Evolutionary conservation across 2,113 vertebrate genomes (phyloP).

Genomic region (Misgurnus mizolepis): DNA sequence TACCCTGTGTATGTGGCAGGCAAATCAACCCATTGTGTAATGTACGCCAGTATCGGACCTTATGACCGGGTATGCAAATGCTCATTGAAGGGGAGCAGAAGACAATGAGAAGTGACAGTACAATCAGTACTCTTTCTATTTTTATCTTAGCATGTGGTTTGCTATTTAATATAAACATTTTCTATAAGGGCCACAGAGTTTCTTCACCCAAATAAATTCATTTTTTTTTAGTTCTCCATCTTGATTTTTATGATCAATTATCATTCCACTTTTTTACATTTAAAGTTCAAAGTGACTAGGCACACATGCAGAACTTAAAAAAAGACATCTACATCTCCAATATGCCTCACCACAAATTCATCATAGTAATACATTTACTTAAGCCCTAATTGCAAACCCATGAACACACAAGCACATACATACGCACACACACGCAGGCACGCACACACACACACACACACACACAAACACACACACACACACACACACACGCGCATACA

Average conservation of each 20-base stretch:
- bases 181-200: too few relatives aligned
- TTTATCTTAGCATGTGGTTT: background rate
- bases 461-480: background rate
- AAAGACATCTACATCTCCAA: background rate
- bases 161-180: too few relatives aligned
- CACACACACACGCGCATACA: background rate
- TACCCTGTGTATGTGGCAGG: conserved; percentile 54
- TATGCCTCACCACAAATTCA: background rate
- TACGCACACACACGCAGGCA: background rate
- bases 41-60: conserved; percentile 47
- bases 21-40: conserved; percentile 65
- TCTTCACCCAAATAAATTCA: too few relatives aligned
- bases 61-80: conserved; percentile 72
- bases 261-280: too few relatives aligned
- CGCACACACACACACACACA: background rate
- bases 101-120: conserved; percentile 8
- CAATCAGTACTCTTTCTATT: background rate
- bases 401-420: background rate
- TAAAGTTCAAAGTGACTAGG: too few relatives aligned
- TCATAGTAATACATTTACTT: conserved; percentile 62
- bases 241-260: background rate
- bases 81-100: conserved; percentile 31
- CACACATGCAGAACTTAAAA: too few relatives aligned
- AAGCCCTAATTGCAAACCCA: conserved; percentile 44
- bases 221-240: background rate